Percentiles rank a stretch among this genome's conserved stretches.
Conservation (phyloP, 2,888 invertebrate species). For the Pachydiplax longipennis region DNA sequence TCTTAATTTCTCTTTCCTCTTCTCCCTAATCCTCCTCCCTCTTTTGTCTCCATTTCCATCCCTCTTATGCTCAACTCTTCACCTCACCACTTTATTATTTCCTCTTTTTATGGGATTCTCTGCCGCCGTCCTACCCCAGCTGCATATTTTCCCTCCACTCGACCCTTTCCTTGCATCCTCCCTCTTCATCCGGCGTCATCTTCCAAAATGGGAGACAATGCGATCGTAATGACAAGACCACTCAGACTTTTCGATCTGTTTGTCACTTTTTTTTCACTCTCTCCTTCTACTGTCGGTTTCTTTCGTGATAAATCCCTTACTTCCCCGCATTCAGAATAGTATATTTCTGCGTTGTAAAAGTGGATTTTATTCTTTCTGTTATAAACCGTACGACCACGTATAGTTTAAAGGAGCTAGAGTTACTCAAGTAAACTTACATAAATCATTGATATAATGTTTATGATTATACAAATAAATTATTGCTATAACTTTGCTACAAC, state of each 20-base stretch:
- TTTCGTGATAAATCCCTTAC: no score
- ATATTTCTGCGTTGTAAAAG: no score
- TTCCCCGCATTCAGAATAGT: no score
- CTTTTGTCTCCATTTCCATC: neutral
- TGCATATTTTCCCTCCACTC: neutral
- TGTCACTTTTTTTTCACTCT: neutral
- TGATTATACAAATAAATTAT: no score
- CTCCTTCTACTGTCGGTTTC: neutral
- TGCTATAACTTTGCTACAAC: no score
- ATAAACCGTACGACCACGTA: no score
- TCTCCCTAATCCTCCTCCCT: neutral
- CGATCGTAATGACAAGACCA: neutral
- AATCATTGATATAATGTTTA: no score
- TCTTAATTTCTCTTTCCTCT: no score
- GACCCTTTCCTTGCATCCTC: neutral
- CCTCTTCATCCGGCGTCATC: neutral
- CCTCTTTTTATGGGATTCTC: neutral
- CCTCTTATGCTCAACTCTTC: neutral
- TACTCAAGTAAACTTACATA: no score
- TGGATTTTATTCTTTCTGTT: no score
- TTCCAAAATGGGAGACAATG: neutral
- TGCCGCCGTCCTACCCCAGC: no score
- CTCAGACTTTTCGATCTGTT: neutral
- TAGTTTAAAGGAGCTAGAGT: no score
- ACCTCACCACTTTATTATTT: constrained; percentile 33